These are phyloP conservation scores for Musca vetustissima DNA, from an alignment of 1,140 invertebrate species.

Conservation along the genomic window DNA sequence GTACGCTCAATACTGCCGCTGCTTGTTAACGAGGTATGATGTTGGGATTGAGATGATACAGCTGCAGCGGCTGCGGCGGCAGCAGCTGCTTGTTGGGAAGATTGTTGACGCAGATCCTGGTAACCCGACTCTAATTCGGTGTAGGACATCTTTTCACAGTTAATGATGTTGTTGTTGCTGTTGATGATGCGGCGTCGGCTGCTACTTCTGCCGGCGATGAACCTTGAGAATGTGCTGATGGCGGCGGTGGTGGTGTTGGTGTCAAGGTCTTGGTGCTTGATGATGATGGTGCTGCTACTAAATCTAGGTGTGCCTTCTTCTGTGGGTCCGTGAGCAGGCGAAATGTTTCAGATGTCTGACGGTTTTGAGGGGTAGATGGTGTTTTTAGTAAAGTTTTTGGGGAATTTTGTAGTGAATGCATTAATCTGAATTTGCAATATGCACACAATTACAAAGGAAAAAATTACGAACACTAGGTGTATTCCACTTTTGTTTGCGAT, in stretches of 20 bases:
- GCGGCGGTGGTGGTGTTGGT: too few species aligned
- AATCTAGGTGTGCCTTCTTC: too few species aligned
- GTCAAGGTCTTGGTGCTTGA: too few species aligned
- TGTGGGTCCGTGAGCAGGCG: too few species aligned
- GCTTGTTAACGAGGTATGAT: slow-evolving; percentile 1
- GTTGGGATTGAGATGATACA: slow-evolving; percentile 10
- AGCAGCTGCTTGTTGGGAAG: slow-evolving; percentile 37
- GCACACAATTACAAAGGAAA: background rate
- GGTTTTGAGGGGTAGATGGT: slow-evolving; percentile 2
- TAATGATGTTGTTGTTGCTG: background rate
- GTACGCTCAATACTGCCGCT: slow-evolving; percentile 14
- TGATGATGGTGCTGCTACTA: too few species aligned
- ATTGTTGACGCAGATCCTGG: slow-evolving; percentile 72
- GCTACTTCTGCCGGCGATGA: background rate
- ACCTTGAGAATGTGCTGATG: background rate
- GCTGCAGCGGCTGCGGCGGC: slow-evolving; percentile 36
- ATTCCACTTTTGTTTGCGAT: too few species aligned
- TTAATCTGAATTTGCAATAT: background rate
- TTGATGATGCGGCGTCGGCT: too few species aligned
- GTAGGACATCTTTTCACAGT: slow-evolving; percentile 70
- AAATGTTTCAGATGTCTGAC: background rate
- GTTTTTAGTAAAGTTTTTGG: slow-evolving; percentile 19
- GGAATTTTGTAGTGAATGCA: slow-evolving; percentile 20
- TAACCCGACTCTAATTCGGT: slow-evolving; percentile 87
- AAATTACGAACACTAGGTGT: background rate